Percentiles rank a stretch among this genome's conserved stretches.
Conservation (phyloP, 2,113 vertebrate genomes). For the Pavo muticus region DNA sequence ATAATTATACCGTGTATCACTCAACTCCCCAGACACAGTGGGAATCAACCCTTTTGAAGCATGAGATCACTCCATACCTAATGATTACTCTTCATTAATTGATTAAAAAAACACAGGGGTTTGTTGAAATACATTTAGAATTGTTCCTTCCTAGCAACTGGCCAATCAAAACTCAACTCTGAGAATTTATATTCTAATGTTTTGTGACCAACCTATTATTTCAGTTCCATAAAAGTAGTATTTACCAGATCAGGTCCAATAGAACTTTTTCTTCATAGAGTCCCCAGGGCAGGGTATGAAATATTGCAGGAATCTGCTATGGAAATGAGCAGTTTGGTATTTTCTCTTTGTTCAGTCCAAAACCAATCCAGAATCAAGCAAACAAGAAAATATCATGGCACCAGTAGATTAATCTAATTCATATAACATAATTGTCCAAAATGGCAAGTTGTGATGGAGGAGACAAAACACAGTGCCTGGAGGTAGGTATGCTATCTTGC, state of each 20-base stretch:
- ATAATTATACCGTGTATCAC: too few species aligned
- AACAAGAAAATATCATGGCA: not conserved
- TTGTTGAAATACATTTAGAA: not conserved
- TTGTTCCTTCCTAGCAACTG: not conserved
- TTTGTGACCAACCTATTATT: not conserved
- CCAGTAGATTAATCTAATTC: not conserved
- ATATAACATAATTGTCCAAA: not conserved
- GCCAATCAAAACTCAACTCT: not conserved
- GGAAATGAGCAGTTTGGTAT: not conserved
- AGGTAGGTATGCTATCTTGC: not conserved
- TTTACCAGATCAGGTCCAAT: not conserved
- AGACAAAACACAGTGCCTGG: not conserved
- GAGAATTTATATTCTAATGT: too few species aligned
- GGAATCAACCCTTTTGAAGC: not conserved
- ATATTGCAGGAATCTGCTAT: not conserved
- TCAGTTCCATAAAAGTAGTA: not conserved
- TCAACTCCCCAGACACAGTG: not conserved
- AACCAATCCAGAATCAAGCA: not conserved
- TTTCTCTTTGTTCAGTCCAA: not conserved
- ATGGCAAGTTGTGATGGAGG: not conserved
- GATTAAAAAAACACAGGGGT: not conserved
- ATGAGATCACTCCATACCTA: not conserved
- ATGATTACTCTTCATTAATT: not conserved
- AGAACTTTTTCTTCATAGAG: not conserved
- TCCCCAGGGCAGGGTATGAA: rapidly evolving